Evolutionary conservation across 2,888 invertebrate genomes (phyloP).

Genomic region (Ditylenchus weischeri): DNA sequence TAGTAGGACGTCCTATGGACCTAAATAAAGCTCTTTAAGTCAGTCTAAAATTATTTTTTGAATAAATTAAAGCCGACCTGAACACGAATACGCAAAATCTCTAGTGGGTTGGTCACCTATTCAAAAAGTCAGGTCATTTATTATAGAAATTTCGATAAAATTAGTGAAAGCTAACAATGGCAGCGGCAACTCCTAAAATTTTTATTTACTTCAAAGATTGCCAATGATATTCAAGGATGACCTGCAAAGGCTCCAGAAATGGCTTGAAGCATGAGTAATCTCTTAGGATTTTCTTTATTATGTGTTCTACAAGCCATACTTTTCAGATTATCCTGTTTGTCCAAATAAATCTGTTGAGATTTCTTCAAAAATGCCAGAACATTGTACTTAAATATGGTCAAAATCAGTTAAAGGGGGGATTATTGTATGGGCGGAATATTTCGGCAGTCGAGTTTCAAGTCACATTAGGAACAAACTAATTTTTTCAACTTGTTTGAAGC

Average conservation of each 20-base stretch:
- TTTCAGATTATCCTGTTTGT: background rate
- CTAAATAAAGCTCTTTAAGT: conserved; percentile 30
- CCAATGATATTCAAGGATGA: background rate
- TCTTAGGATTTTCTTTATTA: conserved; percentile 10
- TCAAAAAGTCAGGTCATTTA: no score
- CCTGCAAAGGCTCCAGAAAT: conserved; percentile 48
- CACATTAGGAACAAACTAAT: no score
- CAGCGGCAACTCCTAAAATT: conserved; percentile 40
- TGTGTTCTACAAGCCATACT: background rate
- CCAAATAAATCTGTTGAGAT: background rate
- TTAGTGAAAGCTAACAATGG: conserved; percentile 29
- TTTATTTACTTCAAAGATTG: background rate
- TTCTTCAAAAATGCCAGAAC: conserved; percentile 31
- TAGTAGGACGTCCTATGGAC: conserved; percentile 51
- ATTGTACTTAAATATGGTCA: conserved; percentile 41
- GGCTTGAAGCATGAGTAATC: conserved; percentile 48
- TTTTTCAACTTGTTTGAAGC: no score
- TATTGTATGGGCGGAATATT: no score
- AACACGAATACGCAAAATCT: conserved; percentile 50
- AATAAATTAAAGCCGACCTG: conserved; percentile 37
- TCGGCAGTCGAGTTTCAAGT: no score
- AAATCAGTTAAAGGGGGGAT: no score
- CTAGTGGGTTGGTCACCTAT: conserved; percentile 48
- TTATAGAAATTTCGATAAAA: no score
- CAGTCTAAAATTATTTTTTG: no score